Evolutionary conservation across 2,888 invertebrate species (phyloP).

Genomic region (Embidobia sp.): DNA sequence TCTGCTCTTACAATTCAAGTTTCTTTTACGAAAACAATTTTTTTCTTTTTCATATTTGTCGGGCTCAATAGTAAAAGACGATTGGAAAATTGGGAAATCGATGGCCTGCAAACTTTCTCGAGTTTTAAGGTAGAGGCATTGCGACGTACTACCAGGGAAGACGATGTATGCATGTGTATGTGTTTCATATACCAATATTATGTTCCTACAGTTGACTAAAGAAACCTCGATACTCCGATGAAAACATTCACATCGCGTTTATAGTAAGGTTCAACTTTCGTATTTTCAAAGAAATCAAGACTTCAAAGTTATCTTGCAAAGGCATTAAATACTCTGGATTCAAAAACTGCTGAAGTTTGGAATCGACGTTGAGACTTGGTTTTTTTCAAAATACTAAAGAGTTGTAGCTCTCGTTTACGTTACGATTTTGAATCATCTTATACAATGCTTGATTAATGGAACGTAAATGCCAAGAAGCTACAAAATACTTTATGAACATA

Average conservation of each 20-base stretch:
- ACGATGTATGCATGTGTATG: conserved; percentile 42
- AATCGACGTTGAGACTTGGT: no score
- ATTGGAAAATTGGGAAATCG: conserved; percentile 45
- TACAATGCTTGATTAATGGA: no score
- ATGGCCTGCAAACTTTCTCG: conserved; percentile 54
- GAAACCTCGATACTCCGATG: conserved; percentile 9
- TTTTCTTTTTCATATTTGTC: conserved; percentile 13
- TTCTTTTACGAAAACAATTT: conserved; percentile 12
- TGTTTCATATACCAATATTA: conserved; percentile 37
- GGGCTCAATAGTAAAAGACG: conserved; percentile 26
- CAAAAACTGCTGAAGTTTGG: no score
- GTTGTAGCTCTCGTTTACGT: no score
- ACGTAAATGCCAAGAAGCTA: no score
- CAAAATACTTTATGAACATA: conserved; percentile 39
- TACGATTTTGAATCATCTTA: no score
- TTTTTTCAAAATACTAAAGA: no score
- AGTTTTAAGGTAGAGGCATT: conserved; percentile 61
- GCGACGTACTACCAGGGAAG: conserved; percentile 62
- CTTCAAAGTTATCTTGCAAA: no score
- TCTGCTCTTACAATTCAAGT: conserved; percentile 41
- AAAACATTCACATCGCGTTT: conserved; percentile 29
- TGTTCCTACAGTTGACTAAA: conserved; percentile 27
- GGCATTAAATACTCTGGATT: no score
- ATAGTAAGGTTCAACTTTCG: no score
- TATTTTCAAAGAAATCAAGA: background rate